Conservation (phyloP, 2,797 vertebrate species). For the Periparus ater region DNA sequence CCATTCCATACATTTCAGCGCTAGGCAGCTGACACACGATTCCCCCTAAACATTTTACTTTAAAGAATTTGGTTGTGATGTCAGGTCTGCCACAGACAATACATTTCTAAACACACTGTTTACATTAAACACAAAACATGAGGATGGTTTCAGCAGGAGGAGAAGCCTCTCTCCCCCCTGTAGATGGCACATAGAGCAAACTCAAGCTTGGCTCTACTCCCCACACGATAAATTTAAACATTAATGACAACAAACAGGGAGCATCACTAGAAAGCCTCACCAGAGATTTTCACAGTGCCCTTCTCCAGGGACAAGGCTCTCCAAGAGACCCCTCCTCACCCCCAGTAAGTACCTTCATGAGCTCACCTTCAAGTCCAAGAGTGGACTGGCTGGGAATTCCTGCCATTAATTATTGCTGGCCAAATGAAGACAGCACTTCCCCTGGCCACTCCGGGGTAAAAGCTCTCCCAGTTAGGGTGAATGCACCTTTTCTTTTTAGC, state of each 20-base stretch:
- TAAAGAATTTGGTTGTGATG: conserved; percentile 41
- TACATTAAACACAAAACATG: conserved; percentile 15
- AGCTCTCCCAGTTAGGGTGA: background rate
- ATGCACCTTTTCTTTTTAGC: background rate
- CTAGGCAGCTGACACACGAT: conserved; percentile 47
- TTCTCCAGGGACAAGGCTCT: background rate
- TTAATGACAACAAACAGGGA: background rate
- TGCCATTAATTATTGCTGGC: background rate
- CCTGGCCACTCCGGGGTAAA: background rate
- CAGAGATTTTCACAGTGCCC: background rate
- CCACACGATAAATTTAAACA: background rate
- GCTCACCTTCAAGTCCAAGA: background rate
- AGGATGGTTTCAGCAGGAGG: background rate
- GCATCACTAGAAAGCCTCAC: background rate
- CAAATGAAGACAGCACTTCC: background rate
- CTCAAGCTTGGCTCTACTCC: background rate
- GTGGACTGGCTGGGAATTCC: background rate
- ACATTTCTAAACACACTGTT: conserved; percentile 24
- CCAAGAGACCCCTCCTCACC: background rate
- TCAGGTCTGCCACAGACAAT: conserved; percentile 48
- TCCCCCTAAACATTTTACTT: conserved; percentile 28
- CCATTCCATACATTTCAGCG: conserved; percentile 63
- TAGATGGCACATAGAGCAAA: background rate
- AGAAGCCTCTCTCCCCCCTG: background rate
- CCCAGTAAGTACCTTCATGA: background rate